phyloP scores from a whole-genome alignment of 30 jellyfish, hydroid and myxozoan genomes.

The Chironex yamaguchii region DNA sequence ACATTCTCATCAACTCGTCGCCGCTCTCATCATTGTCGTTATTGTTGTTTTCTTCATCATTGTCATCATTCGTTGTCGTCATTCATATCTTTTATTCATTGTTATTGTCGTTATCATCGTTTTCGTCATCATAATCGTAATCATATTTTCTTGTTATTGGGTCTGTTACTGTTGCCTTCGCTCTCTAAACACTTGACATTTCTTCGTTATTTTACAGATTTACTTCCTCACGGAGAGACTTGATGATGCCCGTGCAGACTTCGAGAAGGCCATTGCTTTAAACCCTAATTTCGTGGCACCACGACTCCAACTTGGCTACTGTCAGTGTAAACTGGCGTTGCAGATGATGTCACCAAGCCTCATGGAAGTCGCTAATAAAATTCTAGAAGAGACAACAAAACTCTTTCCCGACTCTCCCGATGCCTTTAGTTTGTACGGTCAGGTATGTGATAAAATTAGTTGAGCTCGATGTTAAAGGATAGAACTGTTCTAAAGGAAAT shows the following conservation, averaged over 20 bases:
- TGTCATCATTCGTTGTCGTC: too few species aligned
- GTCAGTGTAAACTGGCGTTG: conserved; percentile 85
- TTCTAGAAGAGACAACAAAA: conserved; percentile 82
- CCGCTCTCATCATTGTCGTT: too few species aligned
- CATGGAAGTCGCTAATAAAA: conserved; percentile 83
- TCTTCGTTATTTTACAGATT: conserved; percentile 27
- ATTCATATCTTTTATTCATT: neutral
- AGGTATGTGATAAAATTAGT: too few species aligned
- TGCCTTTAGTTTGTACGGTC: conserved; percentile 94
- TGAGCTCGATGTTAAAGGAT: too few species aligned
- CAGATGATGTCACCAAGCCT: conserved; percentile 62
- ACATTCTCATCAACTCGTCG: too few species aligned
- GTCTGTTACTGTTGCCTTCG: neutral
- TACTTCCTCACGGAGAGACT: conserved; percentile 79
- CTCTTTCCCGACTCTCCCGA: conserved; percentile 85
- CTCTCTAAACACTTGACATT: neutral
- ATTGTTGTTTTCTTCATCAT: too few species aligned
- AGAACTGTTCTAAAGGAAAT: too few species aligned
- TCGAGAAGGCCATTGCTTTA: conserved; percentile 77
- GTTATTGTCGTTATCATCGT: neutral
- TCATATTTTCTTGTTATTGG: too few species aligned
- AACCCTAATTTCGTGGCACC: conserved; percentile 82
- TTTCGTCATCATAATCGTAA: neutral
- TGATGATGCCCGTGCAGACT: conserved; percentile 78
- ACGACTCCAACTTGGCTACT: conserved; percentile 83